These are phyloP conservation scores for Drosophila athabasca DNA, from an alignment of 1,140 invertebrate genomes.

Conservation along the genomic window DNA sequence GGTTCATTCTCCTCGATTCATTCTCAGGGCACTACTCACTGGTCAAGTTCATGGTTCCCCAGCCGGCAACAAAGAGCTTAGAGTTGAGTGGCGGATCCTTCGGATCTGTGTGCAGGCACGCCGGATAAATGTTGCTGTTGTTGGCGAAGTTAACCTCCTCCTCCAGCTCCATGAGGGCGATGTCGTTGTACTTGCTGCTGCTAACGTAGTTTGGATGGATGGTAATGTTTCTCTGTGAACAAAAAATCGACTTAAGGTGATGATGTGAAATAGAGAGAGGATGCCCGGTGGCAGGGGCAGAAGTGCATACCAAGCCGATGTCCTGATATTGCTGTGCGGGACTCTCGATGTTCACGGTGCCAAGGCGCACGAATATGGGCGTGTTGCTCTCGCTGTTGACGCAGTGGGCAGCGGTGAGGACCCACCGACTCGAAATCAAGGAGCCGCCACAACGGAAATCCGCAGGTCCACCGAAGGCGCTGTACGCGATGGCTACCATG, in stretches of 20 bases:
- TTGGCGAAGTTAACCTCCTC: conserved; percentile 20
- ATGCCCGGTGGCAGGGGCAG: not conserved
- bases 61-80: conserved; percentile 63
- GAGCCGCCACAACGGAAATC: conserved; percentile 84
- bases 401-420: conserved; percentile 91
- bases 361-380: conserved; percentile 65
- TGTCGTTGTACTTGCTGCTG: conserved; percentile 68
- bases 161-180: conserved; percentile 67
- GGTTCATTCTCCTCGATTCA: too few species aligned
- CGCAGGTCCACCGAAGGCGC: conserved; percentile 16
- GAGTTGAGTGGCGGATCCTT: conserved; percentile 47
- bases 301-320: conserved; percentile 36
- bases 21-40: conserved; percentile 44
- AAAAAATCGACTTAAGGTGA: not conserved
- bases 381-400: conserved; percentile 78
- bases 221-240: conserved; percentile 32
- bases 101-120: conserved; percentile 63
- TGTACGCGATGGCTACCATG: conserved; percentile 74
- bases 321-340: conserved; percentile 35
- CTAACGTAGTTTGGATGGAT: conserved; percentile 65
- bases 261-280: too few species aligned
- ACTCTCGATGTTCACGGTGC: conserved; percentile 56
- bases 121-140: conserved; percentile 18
- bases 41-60: conserved; percentile 62
- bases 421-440: conserved; percentile 82